Conservation (phyloP, 2,888 invertebrate species). For the Mayetiola destructor region DNA sequence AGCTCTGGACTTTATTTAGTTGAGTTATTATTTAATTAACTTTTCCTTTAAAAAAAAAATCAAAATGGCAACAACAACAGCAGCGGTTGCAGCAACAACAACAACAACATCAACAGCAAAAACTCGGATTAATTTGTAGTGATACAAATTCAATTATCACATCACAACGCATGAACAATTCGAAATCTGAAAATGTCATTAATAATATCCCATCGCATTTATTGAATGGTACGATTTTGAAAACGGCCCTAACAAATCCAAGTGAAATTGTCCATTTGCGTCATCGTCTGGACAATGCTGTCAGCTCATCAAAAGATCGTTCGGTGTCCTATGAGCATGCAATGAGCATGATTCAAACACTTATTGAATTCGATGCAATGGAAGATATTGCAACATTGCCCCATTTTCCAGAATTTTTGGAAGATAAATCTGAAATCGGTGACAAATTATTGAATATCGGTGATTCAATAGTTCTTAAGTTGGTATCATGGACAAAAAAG, state of each 20-base stretch:
- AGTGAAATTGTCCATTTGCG: conserved; percentile 82
- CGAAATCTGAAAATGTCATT: conserved; percentile 22
- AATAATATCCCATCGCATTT: conserved; percentile 49
- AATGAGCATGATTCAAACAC: conserved; percentile 74
- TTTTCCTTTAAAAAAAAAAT: too few relatives aligned
- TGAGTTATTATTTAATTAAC: too few relatives aligned
- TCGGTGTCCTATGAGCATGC: conserved; percentile 71
- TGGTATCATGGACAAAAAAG: conserved; percentile 98
- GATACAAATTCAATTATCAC: conserved; percentile 24
- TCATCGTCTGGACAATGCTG: conserved; percentile 74
- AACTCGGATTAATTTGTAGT: conserved; percentile 21
- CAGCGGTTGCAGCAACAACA: conserved; percentile 37
- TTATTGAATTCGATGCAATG: conserved; percentile 94
- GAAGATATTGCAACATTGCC: conserved; percentile 87
- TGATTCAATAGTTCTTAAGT: conserved; percentile 93
- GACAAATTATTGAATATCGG: conserved; percentile 90
- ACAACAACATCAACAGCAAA: conserved; percentile 26
- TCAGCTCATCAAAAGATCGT: conserved; percentile 74
- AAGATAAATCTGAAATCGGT: conserved; percentile 80
- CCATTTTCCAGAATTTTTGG: conserved; percentile 79
- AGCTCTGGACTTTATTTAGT: too few relatives aligned
- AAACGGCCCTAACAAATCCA: conserved; percentile 87
- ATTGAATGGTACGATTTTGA: conserved; percentile 82
- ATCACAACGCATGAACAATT: conserved; percentile 33
- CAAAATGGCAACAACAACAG: conserved; percentile 37